Base-by-base conservation (phyloP, 2,113 vertebrate genomes). In the Egretta garzetta region DNA sequence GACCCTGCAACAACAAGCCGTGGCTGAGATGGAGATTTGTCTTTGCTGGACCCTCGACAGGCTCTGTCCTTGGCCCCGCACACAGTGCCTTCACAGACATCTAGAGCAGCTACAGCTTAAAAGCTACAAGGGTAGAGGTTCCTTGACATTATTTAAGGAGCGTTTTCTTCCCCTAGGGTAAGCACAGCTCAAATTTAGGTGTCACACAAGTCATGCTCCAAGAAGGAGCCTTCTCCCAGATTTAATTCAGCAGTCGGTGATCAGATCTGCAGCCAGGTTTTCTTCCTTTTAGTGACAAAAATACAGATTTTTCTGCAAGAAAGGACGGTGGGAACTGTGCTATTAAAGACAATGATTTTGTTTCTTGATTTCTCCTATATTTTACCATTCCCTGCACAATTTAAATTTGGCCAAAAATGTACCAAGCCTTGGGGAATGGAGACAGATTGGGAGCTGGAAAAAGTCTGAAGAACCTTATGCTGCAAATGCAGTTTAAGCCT, bases 1-100 rank as follows among this genome's bases (percentile, higher is more conserved):
- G n/a, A 32, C 19, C 32, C 47, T 72, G 66, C 41, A n/a, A 30
- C 0, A 2, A 49, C 0, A 1, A 82, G 41, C 66, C 9, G 0
- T 13, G 32, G 63, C 49, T 2, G 2, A 59, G 81, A 8, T 4
- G 5, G 32, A 71, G 35, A 53, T 71, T 22, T 30, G 35, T 39
- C 41, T 49, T 17, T 49, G 70, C 66, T 50, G 62, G 41, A 58
- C 35, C 14, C 47, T 53, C 1, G 0, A 4, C 3, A n/a, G 45
- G 32, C 41, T 86, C 62, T 5, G 0, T 45, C 77, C 64, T 63
- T 2, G 1, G 14, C 12, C 27, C 49, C 32, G 3, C 10, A 2
- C 28, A 24, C 17, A 5, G 60, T 9, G 10, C 23, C 35, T 14
- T 12, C 67, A 20, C 50, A 24, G 33, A 14, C 30, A 73, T 6